phyloP scores from a whole-genome alignment of 2,113 vertebrate species.

The Clarias gariepinus region DNA sequence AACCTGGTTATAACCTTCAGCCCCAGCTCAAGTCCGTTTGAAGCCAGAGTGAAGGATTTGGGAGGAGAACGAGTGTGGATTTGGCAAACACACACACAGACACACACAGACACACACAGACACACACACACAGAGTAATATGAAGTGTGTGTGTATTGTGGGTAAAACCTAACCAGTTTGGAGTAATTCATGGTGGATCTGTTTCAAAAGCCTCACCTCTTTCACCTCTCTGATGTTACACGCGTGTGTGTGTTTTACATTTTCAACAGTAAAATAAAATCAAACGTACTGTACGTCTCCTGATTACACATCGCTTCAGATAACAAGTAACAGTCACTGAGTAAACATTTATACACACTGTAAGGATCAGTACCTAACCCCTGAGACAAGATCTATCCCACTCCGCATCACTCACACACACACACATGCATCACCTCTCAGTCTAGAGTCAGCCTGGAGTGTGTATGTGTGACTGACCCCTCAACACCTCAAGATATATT shows the following conservation, averaged over 20 bases:
- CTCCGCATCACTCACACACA: too few relatives aligned
- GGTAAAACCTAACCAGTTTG: not conserved
- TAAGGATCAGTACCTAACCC: not conserved
- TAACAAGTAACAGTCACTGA: not conserved
- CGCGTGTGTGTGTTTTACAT: not conserved
- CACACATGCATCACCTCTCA: not conserved
- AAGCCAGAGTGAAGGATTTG: constrained; percentile 62
- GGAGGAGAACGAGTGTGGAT: constrained; percentile 63
- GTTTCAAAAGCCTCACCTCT: not conserved
- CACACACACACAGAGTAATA: not conserved
- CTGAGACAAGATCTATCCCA: not conserved
- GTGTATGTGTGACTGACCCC: not conserved
- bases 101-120: constrained; percentile 33
- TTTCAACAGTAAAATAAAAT: not conserved
- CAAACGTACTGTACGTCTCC: not conserved
- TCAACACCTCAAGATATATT: not conserved
- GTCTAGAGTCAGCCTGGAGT: not conserved
- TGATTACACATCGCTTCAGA: not conserved
- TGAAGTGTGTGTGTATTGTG: not conserved
- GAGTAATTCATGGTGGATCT: not conserved
- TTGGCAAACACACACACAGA: constrained; percentile 62
- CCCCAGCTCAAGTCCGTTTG: constrained; percentile 73
- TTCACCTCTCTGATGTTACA: not conserved
- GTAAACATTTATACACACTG: not conserved
- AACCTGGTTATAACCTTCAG: constrained; percentile 71